These are phyloP conservation scores for Nyctereutes procyonoides DNA, from an alignment of 2,113 vertebrate genomes.

Conservation along the genomic window DNA sequence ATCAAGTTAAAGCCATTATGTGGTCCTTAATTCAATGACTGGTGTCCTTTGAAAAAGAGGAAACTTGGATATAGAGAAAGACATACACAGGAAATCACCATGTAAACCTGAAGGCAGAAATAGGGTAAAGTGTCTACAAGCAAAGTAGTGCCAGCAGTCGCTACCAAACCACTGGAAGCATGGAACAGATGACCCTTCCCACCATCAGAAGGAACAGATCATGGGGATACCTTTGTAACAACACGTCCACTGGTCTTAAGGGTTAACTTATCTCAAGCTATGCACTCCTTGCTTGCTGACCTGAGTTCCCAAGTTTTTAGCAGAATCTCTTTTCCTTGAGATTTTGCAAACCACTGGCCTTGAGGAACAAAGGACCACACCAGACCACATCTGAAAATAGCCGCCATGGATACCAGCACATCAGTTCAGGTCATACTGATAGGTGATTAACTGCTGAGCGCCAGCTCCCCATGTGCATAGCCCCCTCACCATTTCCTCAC, in stretches of 20 bases:
- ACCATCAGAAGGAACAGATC: background rate
- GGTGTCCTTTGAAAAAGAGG: background rate
- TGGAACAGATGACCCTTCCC: background rate
- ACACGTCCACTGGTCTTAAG: background rate
- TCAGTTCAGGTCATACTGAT: background rate
- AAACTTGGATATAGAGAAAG: background rate
- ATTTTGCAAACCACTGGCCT: background rate
- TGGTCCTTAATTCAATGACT: background rate
- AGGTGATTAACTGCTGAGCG: background rate
- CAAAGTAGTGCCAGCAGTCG: background rate
- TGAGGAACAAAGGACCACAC: background rate
- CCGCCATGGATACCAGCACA: accelerated
- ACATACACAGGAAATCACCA: background rate
- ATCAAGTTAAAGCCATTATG: background rate
- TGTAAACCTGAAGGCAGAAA: background rate
- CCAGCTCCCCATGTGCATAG: background rate
- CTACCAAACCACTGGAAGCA: background rate
- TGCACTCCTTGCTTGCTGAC: background rate
- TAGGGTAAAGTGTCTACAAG: background rate
- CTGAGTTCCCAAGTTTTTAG: background rate
- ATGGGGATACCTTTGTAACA: background rate
- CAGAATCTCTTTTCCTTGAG: background rate
- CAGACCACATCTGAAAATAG: background rate
- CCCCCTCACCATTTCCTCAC: background rate
- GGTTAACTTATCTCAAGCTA: background rate